Percentiles rank a stretch among this genome's conserved stretches.
Conservation (phyloP, 2,113 vertebrate species). For the Loxodonta africana region DNA sequence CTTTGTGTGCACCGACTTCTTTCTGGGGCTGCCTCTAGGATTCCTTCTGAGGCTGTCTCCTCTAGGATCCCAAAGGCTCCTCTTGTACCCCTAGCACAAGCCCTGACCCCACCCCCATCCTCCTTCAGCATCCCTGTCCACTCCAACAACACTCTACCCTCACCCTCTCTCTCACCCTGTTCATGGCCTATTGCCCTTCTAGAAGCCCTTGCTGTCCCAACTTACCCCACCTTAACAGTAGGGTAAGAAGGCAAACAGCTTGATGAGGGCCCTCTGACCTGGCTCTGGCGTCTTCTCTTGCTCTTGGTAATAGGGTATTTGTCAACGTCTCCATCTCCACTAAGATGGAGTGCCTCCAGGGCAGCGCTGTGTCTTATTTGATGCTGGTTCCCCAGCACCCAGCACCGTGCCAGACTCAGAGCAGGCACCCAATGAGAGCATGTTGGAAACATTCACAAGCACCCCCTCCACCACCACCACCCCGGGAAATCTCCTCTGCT, state of each 20-base stretch:
- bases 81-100: neutral
- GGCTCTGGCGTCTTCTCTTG: neutral
- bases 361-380: fast-evolving
- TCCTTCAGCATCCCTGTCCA: fast-evolving
- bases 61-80: neutral
- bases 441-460: neutral
- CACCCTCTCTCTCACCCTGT: fast-evolving
- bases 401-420: fast-evolving
- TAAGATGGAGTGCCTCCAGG: neutral
- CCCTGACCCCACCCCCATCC: neutral
- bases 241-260: neutral
- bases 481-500: neutral
- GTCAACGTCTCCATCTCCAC: neutral
- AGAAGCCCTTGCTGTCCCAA: neutral
- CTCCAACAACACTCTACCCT: fast-evolving
- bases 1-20: conserved; percentile 68
- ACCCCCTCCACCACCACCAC: fast-evolving
- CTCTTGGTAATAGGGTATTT: fast-evolving
- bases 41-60: neutral
- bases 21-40: neutral
- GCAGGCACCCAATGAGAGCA: fast-evolving
- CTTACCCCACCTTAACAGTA: too few relatives aligned
- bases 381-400: fast-evolving
- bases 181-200: fast-evolving
- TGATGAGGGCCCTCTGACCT: fast-evolving